phyloP scores from a whole-genome alignment of 1,140 invertebrate species.

The Scaptomyza hsui region DNA sequence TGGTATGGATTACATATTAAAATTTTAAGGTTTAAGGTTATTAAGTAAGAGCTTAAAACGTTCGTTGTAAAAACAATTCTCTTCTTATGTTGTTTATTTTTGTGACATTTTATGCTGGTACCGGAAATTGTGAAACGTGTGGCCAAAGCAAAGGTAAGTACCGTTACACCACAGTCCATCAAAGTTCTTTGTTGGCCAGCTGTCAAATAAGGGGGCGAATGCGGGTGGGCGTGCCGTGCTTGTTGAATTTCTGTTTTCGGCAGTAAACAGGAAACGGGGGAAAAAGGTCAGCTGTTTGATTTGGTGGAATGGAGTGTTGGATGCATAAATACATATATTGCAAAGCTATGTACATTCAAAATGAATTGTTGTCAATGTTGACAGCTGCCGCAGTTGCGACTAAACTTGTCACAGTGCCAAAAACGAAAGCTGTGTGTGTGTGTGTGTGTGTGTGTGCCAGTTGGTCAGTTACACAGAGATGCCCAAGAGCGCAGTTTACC shows the following conservation, averaged over 20 bases:
- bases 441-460: slow-evolving; percentile 7
- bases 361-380: slow-evolving; percentile 59
- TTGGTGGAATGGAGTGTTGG: neutral
- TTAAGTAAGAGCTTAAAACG: slow-evolving; percentile 1
- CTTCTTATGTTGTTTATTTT: slow-evolving; percentile 5
- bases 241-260: slow-evolving; percentile 38
- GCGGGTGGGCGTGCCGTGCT: slow-evolving; percentile 21
- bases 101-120: neutral
- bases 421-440: slow-evolving; percentile 22
- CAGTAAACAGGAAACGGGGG: neutral
- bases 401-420: slow-evolving; percentile 58
- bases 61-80: neutral
- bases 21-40: neutral
- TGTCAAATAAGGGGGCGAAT: slow-evolving; percentile 8
- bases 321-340: slow-evolving; percentile 10
- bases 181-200: slow-evolving; percentile 18
- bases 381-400: slow-evolving; percentile 62
- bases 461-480: neutral
- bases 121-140: slow-evolving; percentile 28
- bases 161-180: slow-evolving; percentile 1
- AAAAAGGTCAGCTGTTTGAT: neutral
- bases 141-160: slow-evolving; percentile 11
- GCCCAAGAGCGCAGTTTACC: neutral
- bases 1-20: too few species aligned
- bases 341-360: slow-evolving; percentile 22